Conservation (phyloP, 2,888 invertebrate genomes). For the Ditula angustiorana region DNA sequence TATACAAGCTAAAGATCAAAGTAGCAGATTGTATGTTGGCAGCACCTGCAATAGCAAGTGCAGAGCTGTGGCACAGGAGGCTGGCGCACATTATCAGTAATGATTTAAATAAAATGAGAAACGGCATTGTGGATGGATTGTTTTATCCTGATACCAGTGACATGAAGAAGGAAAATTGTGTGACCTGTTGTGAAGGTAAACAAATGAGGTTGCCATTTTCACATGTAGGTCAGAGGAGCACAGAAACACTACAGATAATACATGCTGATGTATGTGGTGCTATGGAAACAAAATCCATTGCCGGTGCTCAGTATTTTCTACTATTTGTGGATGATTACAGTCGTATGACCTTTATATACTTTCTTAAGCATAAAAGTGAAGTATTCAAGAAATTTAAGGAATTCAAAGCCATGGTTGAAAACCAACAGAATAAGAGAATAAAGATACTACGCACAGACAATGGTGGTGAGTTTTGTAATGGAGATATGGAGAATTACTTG, state of each 20-base stretch:
- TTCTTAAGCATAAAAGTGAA: slow-evolving; percentile 54
- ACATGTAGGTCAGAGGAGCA: slow-evolving; percentile 43
- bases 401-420: slow-evolving; percentile 43
- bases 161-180: slow-evolving; percentile 40
- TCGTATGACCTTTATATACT: slow-evolving; percentile 42
- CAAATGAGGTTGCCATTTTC: slow-evolving; percentile 49
- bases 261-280: slow-evolving; percentile 37
- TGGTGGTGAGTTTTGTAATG: slow-evolving; percentile 25
- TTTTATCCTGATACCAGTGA: slow-evolving; percentile 33
- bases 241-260: slow-evolving; percentile 38
- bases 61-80: slow-evolving; percentile 43
- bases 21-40: slow-evolving; percentile 35
- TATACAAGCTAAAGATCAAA: slow-evolving; percentile 38
- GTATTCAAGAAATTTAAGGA: slow-evolving; percentile 43
- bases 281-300: slow-evolving; percentile 27
- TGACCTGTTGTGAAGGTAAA: slow-evolving; percentile 46
- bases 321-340: slow-evolving; percentile 53
- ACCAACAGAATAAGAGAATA: background rate
- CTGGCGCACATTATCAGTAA: slow-evolving; percentile 40
- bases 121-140: slow-evolving; percentile 39
- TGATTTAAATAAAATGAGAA: slow-evolving; percentile 41
- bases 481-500: slow-evolving; percentile 39
- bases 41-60: slow-evolving; percentile 33
- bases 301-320: slow-evolving; percentile 47
- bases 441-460: slow-evolving; percentile 21